phyloP scores from a whole-genome alignment of 2,888 invertebrate genomes.

The Siphonodentalium dalli region DNA sequence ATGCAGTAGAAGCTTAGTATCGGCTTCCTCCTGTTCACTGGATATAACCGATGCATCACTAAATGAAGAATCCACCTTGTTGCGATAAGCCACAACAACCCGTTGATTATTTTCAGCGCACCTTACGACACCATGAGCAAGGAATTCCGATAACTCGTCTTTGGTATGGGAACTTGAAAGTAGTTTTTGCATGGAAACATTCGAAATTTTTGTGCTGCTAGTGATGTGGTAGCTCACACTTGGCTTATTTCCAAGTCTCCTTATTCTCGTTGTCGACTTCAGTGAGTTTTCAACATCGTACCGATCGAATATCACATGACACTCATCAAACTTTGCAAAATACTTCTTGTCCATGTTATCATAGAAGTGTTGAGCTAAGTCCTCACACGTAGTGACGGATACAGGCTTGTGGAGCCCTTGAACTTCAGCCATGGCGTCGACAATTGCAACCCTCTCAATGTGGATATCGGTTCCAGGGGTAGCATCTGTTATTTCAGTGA shows the following conservation, averaged over 20 bases:
- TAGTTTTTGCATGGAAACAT: conserved; percentile 1
- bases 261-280: conserved; percentile 1
- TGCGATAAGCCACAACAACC: too few relatives aligned
- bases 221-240: conserved; percentile 5
- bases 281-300: conserved; percentile 13
- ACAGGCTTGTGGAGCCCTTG: conserved; percentile 3
- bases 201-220: conserved; percentile 3
- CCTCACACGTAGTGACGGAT: conserved; percentile 2
- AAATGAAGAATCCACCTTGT: too few relatives aligned
- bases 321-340: conserved; percentile 1
- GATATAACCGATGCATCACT: not conserved
- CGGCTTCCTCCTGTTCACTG: conserved; percentile 6
- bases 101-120: too few relatives aligned
- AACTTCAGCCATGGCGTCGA: conserved; percentile 11
- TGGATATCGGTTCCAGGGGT: too few relatives aligned
- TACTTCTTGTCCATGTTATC: not conserved
- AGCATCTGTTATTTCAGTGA: too few relatives aligned
- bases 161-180: conserved; percentile 10
- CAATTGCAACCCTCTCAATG: not conserved
- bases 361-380: conserved; percentile 4
- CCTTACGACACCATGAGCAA: not conserved
- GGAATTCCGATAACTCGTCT: conserved; percentile 5
- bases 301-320: conserved; percentile 10
- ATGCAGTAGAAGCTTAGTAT: conserved; percentile 2
- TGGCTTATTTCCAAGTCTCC: not conserved